Evolutionary conservation across 2,888 invertebrate genomes (phyloP).

Genomic region (Apocheima hispidaria): DNA sequence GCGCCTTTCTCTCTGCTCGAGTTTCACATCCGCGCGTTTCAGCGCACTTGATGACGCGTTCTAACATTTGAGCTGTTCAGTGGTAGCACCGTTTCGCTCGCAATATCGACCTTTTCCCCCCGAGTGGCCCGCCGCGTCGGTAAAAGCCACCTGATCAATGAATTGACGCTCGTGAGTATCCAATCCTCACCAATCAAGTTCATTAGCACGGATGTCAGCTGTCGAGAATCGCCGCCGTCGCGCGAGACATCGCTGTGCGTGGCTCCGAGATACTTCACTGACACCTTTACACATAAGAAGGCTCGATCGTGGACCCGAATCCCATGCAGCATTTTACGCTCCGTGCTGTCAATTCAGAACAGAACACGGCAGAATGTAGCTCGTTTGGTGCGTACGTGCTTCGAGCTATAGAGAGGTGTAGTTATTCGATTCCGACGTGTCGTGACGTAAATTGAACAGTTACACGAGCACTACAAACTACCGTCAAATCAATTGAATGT

Average conservation of each 20-base stretch:
- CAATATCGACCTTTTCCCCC: not conserved
- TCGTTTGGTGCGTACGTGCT: constrained; percentile 2
- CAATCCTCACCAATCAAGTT: constrained; percentile 44
- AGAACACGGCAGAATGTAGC: not conserved
- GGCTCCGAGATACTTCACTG: too few species aligned
- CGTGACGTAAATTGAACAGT: constrained; percentile 3
- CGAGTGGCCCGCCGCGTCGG: not conserved
- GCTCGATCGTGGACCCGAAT: not conserved
- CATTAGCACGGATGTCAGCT: constrained; percentile 40
- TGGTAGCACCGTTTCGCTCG: constrained; percentile 3
- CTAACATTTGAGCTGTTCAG: constrained; percentile 34
- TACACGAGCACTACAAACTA: constrained; percentile 4
- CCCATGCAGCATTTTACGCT: not conserved
- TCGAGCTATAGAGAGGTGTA: not conserved
- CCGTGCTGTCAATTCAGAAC: not conserved
- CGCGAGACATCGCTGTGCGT: not conserved
- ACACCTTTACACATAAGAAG: not conserved
- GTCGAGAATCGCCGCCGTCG: constrained; percentile 3
- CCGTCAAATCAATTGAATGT: constrained; percentile 7
- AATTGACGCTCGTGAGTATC: constrained; percentile 38
- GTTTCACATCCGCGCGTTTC: constrained; percentile 38
- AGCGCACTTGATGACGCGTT: constrained; percentile 36
- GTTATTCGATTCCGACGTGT: not conserved
- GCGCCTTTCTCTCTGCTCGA: constrained; percentile 33
- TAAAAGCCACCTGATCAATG: constrained; percentile 38